Evolutionary conservation across 2,797 vertebrate species (phyloP).

Genomic region (Bovichtus variegatus): DNA sequence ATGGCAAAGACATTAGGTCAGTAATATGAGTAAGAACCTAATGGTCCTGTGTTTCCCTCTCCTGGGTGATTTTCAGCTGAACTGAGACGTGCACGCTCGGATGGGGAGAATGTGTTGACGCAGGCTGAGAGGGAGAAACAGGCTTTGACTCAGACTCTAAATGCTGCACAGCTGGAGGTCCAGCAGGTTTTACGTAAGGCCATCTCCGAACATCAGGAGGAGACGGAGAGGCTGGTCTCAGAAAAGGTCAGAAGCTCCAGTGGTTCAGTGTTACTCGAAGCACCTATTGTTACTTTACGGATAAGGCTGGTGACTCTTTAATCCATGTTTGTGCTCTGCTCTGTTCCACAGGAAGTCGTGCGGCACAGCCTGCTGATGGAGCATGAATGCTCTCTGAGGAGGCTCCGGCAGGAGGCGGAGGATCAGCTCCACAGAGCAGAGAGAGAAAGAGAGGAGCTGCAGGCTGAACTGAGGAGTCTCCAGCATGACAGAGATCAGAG

Average conservation of each 20-base stretch:
- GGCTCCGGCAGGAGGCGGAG: conserved; percentile 85
- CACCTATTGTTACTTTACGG: neutral
- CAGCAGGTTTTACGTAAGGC: conserved; percentile 83
- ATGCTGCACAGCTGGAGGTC: conserved; percentile 83
- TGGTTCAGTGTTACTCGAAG: neutral
- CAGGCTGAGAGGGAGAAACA: conserved; percentile 87
- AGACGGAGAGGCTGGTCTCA: conserved; percentile 84
- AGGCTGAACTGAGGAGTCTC: conserved; percentile 82
- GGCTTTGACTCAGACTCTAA: conserved; percentile 80
- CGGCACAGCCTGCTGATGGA: conserved; percentile 85
- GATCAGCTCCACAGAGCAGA: conserved; percentile 84
- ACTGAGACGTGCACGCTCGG: conserved; percentile 81
- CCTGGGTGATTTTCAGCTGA: conserved; percentile 81
- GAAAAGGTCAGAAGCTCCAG: conserved; percentile 86
- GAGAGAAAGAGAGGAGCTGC: conserved; percentile 88
- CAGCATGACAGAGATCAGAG: conserved; percentile 89
- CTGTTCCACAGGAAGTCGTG: conserved; percentile 82
- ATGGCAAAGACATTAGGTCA: neutral
- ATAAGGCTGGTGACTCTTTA: neutral
- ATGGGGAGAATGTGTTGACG: conserved; percentile 72
- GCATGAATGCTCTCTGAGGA: conserved; percentile 81
- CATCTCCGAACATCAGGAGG: conserved; percentile 88
- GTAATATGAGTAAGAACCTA: conserved; percentile 9
- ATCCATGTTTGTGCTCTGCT: conserved; percentile 4
- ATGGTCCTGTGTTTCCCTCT: conserved; percentile 23